A percentile compares a stretch with the other conserved stretches of the same genome.
These are phyloP conservation scores for Argya squamiceps DNA, from an alignment of 2,797 vertebrate genomes.

Conservation along the genomic window DNA sequence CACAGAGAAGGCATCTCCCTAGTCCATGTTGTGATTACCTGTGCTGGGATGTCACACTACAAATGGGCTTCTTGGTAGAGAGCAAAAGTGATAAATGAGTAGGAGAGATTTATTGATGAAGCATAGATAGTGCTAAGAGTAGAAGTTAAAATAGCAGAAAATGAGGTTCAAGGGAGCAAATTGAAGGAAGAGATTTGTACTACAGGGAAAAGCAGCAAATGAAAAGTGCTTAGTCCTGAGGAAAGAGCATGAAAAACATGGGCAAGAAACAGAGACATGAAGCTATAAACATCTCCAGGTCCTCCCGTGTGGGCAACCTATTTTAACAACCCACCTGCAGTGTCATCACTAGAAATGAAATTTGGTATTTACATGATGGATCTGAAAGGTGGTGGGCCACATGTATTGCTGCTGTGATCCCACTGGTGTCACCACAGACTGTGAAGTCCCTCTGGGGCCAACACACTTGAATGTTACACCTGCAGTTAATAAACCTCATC, in stretches of 20 bases:
- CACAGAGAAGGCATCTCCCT: background rate
- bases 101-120: slow-evolving; percentile 76
- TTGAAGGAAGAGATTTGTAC: slow-evolving; percentile 59
- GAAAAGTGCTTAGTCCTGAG: background rate
- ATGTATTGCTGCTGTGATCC: background rate
- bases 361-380: background rate
- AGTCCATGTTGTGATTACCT: background rate
- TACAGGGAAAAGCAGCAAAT: slow-evolving; percentile 24
- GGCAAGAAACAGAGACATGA: background rate
- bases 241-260: background rate
- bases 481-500: slow-evolving; percentile 20
- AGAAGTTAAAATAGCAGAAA: slow-evolving; percentile 77
- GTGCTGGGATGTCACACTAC: background rate
- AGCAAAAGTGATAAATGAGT: slow-evolving; percentile 68
- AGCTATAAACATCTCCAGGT: background rate
- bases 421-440: background rate
- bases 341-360: slow-evolving; percentile 1
- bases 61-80: slow-evolving; percentile 6
- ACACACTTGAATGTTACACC: background rate
- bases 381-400: background rate
- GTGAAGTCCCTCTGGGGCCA: background rate
- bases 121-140: slow-evolving; percentile 71
- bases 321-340: slow-evolving; percentile 4
- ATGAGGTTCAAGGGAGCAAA: slow-evolving; percentile 75
- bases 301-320: background rate